phyloP scores from a whole-genome alignment of 1,140 invertebrate genomes.

The Drosophila eugracilis region DNA sequence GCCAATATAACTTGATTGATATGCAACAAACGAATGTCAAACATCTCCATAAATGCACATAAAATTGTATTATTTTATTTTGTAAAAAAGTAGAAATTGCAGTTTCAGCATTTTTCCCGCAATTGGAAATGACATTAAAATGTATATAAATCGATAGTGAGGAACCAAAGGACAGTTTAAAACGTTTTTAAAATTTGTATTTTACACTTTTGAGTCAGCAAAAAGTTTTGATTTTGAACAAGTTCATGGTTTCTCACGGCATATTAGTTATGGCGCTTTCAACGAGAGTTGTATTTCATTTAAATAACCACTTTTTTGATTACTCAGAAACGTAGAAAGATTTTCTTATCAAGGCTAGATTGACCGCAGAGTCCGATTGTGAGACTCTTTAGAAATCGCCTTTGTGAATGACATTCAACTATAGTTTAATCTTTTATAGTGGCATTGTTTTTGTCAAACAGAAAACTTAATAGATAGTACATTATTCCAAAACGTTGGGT shows the following conservation, averaged over 20 bases:
- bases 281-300: too few species aligned
- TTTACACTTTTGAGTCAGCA: too few species aligned
- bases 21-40: constrained; percentile 9
- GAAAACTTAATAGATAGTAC: constrained; percentile 2
- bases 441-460: neutral
- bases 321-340: too few species aligned
- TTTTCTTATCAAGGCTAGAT: neutral
- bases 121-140: constrained; percentile 1
- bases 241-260: too few species aligned
- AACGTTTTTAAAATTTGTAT: too few species aligned
- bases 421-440: neutral
- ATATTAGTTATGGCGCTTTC: too few species aligned
- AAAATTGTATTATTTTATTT: neutral
- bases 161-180: neutral
- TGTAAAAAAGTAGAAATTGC: neutral
- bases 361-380: neutral
- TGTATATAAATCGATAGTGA: neutral
- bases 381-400: neutral
- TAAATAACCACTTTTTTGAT: too few species aligned
- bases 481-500: neutral
- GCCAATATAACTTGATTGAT: neutral
- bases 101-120: neutral
- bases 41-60: neutral
- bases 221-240: too few species aligned
- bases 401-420: neutral